A percentile compares a stretch with the other conserved stretches of the same genome.
phyloP scores from a whole-genome alignment of 2,797 vertebrate genomes.

The Linurgus olivaceus region DNA sequence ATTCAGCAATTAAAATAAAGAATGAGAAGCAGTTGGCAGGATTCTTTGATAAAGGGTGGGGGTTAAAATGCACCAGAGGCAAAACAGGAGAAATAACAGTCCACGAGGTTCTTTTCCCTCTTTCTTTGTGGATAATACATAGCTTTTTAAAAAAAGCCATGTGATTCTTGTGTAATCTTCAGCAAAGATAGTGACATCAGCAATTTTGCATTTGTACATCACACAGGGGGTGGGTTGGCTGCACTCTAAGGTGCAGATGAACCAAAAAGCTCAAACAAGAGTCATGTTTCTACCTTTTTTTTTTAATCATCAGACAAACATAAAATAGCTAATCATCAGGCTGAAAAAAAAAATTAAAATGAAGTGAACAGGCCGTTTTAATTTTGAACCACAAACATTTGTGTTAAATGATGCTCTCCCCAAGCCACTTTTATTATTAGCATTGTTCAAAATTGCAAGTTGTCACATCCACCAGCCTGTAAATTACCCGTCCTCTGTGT shows the following conservation, averaged over 20 bases:
- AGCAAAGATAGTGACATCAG: neutral
- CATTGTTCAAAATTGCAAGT: slow-evolving; percentile 50
- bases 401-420: neutral
- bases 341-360: neutral
- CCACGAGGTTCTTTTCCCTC: neutral
- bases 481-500: slow-evolving; percentile 41
- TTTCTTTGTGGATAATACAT: neutral
- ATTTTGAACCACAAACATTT: neutral
- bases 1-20: neutral
- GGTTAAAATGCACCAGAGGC: neutral
- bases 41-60: neutral
- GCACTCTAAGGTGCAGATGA: neutral
- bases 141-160: neutral
- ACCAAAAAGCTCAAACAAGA: neutral
- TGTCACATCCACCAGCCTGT: slow-evolving; percentile 18
- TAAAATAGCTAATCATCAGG: slow-evolving; percentile 4
- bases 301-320: neutral
- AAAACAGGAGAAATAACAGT: neutral
- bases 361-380: neutral
- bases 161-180: neutral
- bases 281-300: slow-evolving; percentile 11
- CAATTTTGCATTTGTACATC: neutral
- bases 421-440: neutral
- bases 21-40: neutral
- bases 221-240: neutral